Evolutionary conservation across 2,113 vertebrate genomes (phyloP).

Genomic region (Amblyopsis rosae): DNA sequence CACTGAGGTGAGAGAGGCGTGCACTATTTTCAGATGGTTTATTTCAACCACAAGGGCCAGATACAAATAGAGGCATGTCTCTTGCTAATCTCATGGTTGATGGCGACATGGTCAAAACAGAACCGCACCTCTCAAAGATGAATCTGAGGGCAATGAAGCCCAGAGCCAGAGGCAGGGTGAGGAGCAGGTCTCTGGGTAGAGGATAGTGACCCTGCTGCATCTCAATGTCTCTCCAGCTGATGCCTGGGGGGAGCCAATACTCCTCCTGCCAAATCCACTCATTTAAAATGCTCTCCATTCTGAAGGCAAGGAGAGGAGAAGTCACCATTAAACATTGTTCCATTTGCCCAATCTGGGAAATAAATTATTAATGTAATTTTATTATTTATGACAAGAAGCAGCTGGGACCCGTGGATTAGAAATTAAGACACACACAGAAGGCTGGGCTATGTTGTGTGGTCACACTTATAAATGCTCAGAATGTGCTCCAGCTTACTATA

Average conservation of each 20-base stretch:
- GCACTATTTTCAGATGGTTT: too few relatives aligned
- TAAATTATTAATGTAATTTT: constrained; percentile 38
- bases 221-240: constrained; percentile 82
- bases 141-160: constrained; percentile 77
- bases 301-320: constrained; percentile 23
- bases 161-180: constrained; percentile 81
- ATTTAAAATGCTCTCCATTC: constrained; percentile 82
- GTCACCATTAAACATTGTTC: not conserved
- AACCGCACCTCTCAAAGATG: constrained; percentile 85
- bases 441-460: not conserved
- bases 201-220: constrained; percentile 75
- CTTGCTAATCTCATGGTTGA: too few relatives aligned
- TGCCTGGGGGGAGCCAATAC: constrained; percentile 87
- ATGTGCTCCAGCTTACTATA: not conserved
- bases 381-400: constrained; percentile 32
- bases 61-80: too few relatives aligned
- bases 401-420: constrained; percentile 6
- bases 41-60: too few relatives aligned
- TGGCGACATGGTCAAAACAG: too few relatives aligned
- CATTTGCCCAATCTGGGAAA: not conserved
- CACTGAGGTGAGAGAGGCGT: too few relatives aligned
- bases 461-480: not conserved
- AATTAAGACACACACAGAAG: not conserved
- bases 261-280: constrained; percentile 85
- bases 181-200: constrained; percentile 79